Evolutionary conservation across 2,797 vertebrate species (phyloP).

Genomic region (Semotilus atromaculatus): DNA sequence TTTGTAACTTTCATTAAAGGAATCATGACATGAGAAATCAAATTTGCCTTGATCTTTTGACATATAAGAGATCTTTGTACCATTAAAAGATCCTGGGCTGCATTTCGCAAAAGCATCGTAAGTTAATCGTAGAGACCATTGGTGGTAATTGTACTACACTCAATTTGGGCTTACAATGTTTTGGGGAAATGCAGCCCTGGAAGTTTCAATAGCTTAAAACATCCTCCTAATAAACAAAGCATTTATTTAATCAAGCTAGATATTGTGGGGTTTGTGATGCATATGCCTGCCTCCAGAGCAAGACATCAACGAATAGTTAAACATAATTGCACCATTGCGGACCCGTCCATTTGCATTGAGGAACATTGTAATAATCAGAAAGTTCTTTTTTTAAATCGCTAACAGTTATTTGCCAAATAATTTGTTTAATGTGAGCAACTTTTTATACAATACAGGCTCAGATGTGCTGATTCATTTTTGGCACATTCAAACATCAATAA

Average conservation of each 20-base stretch:
- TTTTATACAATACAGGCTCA: not conserved
- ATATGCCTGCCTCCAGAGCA: not conserved
- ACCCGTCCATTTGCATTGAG: not conserved
- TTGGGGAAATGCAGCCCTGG: too few species aligned
- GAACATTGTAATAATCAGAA: constrained; percentile 18
- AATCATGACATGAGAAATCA: not conserved
- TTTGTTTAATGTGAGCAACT: not conserved
- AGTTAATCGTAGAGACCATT: too few species aligned
- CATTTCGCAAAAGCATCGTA: too few species aligned
- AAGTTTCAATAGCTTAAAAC: too few species aligned
- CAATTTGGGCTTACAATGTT: too few species aligned
- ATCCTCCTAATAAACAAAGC: too few species aligned
- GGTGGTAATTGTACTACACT: too few species aligned
- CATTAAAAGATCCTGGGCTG: not conserved
- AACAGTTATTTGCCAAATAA: not conserved
- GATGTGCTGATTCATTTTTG: not conserved
- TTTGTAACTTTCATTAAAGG: not conserved
- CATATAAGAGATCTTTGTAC: not conserved
- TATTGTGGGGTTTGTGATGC: not conserved
- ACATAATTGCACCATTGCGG: not conserved
- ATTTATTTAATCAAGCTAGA: not conserved
- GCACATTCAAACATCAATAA: not conserved
- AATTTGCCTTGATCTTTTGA: not conserved
- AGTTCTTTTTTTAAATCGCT: not conserved
- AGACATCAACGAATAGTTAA: not conserved